Evolutionary conservation across 2,113 vertebrate genomes (phyloP).

Genomic region (Antennarius striatus): DNA sequence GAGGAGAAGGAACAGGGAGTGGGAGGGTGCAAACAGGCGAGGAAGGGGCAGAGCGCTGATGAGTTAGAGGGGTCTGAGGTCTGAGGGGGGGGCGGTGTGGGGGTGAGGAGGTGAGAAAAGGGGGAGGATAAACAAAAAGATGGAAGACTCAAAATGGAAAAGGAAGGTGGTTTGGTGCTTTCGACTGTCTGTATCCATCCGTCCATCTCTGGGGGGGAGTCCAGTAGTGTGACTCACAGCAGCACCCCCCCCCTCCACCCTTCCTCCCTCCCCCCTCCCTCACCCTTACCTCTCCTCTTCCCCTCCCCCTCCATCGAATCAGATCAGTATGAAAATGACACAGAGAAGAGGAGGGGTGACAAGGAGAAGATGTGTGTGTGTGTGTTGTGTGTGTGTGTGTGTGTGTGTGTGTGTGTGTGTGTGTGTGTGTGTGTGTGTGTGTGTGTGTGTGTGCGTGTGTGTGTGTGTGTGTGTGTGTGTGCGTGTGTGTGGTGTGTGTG

Average conservation of each 20-base stretch:
- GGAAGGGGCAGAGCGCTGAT: slow-evolving; percentile 36
- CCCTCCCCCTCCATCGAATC: slow-evolving; percentile 1
- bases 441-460: no score
- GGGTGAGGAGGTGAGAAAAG: slow-evolving; percentile 35
- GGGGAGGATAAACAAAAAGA: slow-evolving; percentile 9
- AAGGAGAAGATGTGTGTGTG: neutral
- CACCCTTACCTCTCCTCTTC: no score
- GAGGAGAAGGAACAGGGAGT: slow-evolving; percentile 36
- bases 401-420: no score
- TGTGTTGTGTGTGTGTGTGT: no score
- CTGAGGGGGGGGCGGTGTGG: slow-evolving; percentile 39
- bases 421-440: no score
- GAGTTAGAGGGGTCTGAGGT: slow-evolving; percentile 51
- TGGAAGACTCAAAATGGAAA: no score
- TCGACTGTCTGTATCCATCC: slow-evolving; percentile 21
- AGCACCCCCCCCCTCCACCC: neutral
- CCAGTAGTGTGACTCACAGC: slow-evolving; percentile 11
- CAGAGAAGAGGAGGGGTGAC: neutral
- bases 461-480: no score
- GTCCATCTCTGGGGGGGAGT: slow-evolving; percentile 22
- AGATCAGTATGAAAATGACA: slow-evolving; percentile 21
- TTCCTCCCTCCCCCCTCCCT: no score
- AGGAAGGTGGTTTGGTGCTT: neutral
- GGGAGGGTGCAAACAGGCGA: slow-evolving; percentile 33
- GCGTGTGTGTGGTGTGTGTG: no score